Conservation (phyloP, 2,113 vertebrate genomes). For the Carassius gibelio region DNA sequence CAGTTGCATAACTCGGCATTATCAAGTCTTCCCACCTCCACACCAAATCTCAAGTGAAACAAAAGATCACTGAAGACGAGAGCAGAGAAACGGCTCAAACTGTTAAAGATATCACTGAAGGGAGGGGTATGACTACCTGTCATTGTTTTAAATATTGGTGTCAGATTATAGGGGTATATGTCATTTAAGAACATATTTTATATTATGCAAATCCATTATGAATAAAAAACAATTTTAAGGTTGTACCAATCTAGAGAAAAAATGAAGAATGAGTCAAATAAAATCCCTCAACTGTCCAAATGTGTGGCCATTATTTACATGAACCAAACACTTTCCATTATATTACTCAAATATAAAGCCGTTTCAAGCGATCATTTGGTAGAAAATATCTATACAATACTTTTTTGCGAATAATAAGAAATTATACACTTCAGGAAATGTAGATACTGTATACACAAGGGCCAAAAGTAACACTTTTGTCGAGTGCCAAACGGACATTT, state of each 20-base stretch:
- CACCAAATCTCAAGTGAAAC: slow-evolving; percentile 61
- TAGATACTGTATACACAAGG: background rate
- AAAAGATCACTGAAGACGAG: slow-evolving; percentile 45
- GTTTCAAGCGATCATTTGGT: background rate
- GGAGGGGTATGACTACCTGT: background rate
- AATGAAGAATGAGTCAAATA: background rate
- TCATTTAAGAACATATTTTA: background rate
- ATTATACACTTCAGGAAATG: background rate
- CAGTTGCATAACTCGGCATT: slow-evolving; percentile 75
- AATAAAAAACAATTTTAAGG: background rate
- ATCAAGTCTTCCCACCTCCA: slow-evolving; percentile 73
- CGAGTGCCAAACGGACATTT: too few relatives aligned
- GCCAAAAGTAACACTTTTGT: background rate
- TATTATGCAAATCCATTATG: background rate
- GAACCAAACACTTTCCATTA: background rate
- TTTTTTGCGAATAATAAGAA: background rate
- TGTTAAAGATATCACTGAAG: slow-evolving; percentile 32
- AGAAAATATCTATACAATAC: background rate
- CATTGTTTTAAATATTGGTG: background rate
- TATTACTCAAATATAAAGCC: background rate
- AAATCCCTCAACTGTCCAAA: background rate
- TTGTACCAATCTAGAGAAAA: background rate
- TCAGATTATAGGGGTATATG: background rate
- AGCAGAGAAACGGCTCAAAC: slow-evolving; percentile 63
- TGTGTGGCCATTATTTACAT: background rate